A percentile compares a stretch with the other conserved stretches of the same genome.
Conservation (phyloP, 1,140 invertebrate genomes). For the Chionoecetes opilio region DNA sequence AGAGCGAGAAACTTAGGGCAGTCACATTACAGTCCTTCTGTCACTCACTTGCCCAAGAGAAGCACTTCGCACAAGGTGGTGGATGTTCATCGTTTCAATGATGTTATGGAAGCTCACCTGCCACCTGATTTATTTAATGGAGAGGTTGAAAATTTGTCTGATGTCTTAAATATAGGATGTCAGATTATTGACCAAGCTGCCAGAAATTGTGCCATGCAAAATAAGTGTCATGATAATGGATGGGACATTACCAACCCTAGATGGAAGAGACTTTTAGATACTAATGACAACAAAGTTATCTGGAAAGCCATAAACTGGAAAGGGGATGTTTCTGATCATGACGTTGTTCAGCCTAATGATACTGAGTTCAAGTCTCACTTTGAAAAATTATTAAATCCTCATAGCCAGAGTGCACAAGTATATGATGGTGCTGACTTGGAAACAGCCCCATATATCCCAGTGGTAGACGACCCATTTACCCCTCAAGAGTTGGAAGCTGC, state of each 20-base stretch:
- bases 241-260: constrained; percentile 30
- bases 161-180: background rate
- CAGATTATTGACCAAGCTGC: background rate
- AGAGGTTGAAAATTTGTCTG: background rate
- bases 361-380: constrained; percentile 39
- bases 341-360: background rate
- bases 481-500: background rate
- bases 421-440: background rate
- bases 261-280: constrained; percentile 53
- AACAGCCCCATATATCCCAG: constrained; percentile 38
- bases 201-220: background rate
- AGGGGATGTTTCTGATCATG: constrained; percentile 37
- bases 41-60: no score
- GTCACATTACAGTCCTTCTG: background rate
- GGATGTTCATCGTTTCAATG: background rate
- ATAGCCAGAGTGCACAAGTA: background rate
- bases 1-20: constrained; percentile 25
- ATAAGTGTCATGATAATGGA: background rate
- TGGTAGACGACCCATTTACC: constrained; percentile 34
- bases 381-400: constrained; percentile 45
- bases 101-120: background rate
- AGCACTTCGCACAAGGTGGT: background rate
- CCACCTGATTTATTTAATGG: background rate
- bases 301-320: constrained; percentile 54
- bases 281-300: constrained; percentile 24